Conservation (phyloP, 2,797 vertebrate genomes). For the Lateolabrax maculatus region DNA sequence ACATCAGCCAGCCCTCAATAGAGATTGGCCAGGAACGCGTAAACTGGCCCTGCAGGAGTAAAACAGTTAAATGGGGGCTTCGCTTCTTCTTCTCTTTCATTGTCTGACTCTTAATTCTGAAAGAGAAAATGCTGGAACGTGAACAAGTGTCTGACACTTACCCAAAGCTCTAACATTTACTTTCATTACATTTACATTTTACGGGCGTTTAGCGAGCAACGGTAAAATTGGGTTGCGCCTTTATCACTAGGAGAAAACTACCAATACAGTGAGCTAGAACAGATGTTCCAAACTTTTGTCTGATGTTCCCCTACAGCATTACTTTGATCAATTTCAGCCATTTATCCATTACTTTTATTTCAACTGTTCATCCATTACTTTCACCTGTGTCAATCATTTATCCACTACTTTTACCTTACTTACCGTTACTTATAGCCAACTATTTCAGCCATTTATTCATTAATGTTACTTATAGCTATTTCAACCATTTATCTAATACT, state of each 20-base stretch:
- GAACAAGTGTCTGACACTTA: slow-evolving; percentile 47
- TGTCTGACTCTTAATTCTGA: slow-evolving; percentile 63
- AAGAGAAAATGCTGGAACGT: slow-evolving; percentile 66
- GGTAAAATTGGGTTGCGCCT: neutral
- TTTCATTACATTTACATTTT: slow-evolving; percentile 26
- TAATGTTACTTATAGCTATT: neutral
- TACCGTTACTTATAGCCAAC: neutral
- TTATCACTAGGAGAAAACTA: neutral
- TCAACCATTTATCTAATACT: neutral
- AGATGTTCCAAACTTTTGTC: neutral
- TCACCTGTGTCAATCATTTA: neutral
- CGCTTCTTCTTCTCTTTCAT: slow-evolving; percentile 68
- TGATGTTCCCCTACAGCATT: neutral
- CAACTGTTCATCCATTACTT: neutral
- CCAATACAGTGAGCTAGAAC: neutral
- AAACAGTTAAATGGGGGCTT: slow-evolving; percentile 72
- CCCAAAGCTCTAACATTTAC: slow-evolving; percentile 46
- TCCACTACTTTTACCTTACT: neutral
- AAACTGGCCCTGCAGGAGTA: slow-evolving; percentile 72
- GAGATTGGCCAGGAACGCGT: slow-evolving; percentile 80
- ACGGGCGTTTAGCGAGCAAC: neutral
- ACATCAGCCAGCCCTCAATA: slow-evolving; percentile 75
- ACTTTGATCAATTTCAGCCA: neutral
- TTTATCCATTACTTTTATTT: neutral
- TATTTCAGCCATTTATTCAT: neutral